Base-by-base conservation (phyloP, 2,797 vertebrate species). In the Cynopterus sphinx region DNA sequence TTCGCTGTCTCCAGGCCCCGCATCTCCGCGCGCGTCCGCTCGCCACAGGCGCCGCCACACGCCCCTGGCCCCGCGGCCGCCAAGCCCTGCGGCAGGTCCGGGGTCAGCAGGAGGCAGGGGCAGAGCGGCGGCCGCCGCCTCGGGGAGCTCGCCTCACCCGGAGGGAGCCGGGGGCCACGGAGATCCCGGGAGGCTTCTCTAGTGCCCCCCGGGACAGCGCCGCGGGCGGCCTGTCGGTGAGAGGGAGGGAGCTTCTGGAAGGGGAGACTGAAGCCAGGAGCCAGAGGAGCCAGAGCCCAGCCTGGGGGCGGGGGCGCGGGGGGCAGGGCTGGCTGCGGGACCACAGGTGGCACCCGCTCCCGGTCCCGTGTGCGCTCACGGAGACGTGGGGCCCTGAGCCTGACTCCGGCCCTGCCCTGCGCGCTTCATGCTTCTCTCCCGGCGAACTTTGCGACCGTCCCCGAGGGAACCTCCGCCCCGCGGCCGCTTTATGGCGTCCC, bases 101-200 rank as follows among this genome's bases (percentile, higher is more conserved):
- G 11, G 24, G 22, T 41, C 51, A 57, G 11, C 28, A 51, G 61
- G 33, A 61, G 2, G 9, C 2, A 3, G 21, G 15, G 19, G 5
- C 12, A 0, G 31, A 0, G 1, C 3, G 15, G 11, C 9, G 5
- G 22, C 39, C 22, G 0, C 31, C 3, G 12, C 3, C 31, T 24
- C 59, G 24, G 17, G 15, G 31, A 75, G 13, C 19, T 49, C 6
- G 0, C n/a, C 43, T 33, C 21, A 2, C 4, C 4, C 2, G 36
- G 36, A 8, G 57, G 43, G 83, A 24, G 16, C 15, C 43, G 33
- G 33, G 51, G 26, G 49, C 6, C 4, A 5, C 26, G 2, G 21
- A 59, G 26, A 6, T 28, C 63, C 68, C 17, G 17, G 49, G 13
- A 36, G 21, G 22, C 39, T 21, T 31, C 63, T 68, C 55, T 11